Conservation (phyloP, 1,140 invertebrate genomes). For the Aphidius ervi region DNA sequence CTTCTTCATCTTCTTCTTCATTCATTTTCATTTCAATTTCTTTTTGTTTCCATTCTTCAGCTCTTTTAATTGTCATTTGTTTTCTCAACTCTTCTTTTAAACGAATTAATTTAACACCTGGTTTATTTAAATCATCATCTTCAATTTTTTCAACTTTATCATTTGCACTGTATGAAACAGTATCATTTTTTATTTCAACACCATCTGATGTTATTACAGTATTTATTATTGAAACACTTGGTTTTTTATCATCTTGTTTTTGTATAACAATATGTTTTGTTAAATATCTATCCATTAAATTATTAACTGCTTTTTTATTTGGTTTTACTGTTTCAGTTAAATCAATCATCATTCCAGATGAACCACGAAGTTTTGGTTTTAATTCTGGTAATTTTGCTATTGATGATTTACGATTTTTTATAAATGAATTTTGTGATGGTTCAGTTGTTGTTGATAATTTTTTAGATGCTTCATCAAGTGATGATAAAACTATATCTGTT, state of each 20-base stretch:
- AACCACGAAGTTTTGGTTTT: constrained; percentile 56
- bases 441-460: no score
- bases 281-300: constrained; percentile 60
- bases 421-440: no score
- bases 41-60: constrained; percentile 62
- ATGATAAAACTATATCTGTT: no score
- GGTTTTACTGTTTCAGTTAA: constrained; percentile 49
- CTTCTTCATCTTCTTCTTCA: constrained; percentile 36
- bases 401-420: constrained; percentile 7
- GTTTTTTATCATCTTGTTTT: constrained; percentile 47
- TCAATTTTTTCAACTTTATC: constrained; percentile 28
- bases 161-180: constrained; percentile 39
- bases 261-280: constrained; percentile 55
- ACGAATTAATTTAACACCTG: constrained; percentile 59
- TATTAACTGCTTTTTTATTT: constrained; percentile 51
- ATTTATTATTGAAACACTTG: constrained; percentile 45
- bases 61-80: constrained; percentile 60
- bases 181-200: constrained; percentile 31
- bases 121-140: constrained; percentile 51
- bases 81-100: constrained; percentile 62
- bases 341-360: constrained; percentile 60
- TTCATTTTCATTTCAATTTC: constrained; percentile 33
- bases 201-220: constrained; percentile 45
- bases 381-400: constrained; percentile 26
- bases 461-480: no score